phyloP scores from a whole-genome alignment of 2,113 vertebrate genomes.

The Anarrhichthys ocellatus region DNA sequence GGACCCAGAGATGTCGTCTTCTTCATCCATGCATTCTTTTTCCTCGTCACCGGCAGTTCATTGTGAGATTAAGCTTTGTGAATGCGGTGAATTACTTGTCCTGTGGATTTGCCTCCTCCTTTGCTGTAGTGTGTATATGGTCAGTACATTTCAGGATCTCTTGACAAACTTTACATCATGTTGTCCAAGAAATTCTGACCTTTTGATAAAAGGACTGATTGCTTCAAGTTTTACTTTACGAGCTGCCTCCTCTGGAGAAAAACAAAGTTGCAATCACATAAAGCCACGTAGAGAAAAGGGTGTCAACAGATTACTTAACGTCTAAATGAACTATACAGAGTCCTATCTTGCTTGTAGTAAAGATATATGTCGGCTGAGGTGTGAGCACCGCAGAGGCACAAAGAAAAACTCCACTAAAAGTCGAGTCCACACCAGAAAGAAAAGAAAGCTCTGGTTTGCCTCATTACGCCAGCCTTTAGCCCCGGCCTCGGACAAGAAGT shows the following conservation, averaged over 20 bases:
- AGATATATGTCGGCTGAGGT: not conserved
- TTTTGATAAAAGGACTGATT: not conserved
- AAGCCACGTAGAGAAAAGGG: not conserved
- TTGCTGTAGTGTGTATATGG: not conserved
- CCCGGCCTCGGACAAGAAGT: slow-evolving; percentile 50
- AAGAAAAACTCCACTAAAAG: slow-evolving; percentile 10
- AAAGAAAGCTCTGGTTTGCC: slow-evolving; percentile 48
- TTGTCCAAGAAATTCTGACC: not conserved
- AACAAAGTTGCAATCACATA: not conserved
- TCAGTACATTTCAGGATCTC: not conserved
- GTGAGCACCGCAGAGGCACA: slow-evolving; percentile 10
- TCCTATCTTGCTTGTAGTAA: slow-evolving; percentile 5
- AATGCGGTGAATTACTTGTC: not conserved
- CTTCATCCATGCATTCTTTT: not conserved
- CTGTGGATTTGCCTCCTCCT: not conserved
- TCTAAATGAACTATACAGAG: not conserved
- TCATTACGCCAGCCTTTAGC: slow-evolving; percentile 64
- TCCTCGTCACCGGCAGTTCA: not conserved
- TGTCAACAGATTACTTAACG: not conserved
- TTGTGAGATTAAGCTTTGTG: not conserved
- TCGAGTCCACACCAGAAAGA: slow-evolving; percentile 35
- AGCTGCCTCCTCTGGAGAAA: not conserved
- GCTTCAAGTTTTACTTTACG: not conserved
- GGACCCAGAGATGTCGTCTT: not conserved
- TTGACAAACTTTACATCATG: not conserved